Evolutionary conservation across 2,888 invertebrate genomes (phyloP), one percentile per base, ranked within the genome.

Genomic region (Archaeoteleia sp.): DNA sequence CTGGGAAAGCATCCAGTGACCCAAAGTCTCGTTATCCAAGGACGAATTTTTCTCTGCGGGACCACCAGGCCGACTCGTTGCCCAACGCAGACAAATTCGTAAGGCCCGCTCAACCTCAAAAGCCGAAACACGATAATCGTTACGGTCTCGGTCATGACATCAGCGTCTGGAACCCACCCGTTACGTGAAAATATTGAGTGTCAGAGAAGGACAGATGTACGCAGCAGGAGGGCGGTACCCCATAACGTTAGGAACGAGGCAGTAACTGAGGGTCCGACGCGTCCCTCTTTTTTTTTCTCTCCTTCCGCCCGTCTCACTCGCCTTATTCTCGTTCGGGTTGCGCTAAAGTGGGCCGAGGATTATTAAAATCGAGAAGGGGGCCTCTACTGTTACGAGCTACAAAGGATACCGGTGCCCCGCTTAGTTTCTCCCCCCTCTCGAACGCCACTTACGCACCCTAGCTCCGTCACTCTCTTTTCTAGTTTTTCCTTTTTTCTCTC

Each of bases 191-290:
- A 45, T 55, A 51, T 61, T 15, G 34, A 51, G 49, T 46, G 43
- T 32, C 20, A 34, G 65, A 63, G 9, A 51, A 65, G 67, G 73
- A 67, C 61, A 70, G 72, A 76, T 68, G 72, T 71, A 54, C 79
- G 55, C 80, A 61, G 78, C 78, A 70, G 80, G 79, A 75, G 81
- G 80, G 78, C 78, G 76, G 79, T 73, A 74, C 77, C 76, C 75
- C 76, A 72, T 78, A 79, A 80, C 78, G 76, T 75, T 69, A 73
- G 78, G 79, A 79, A 80, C 81, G 79, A 78, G 81, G 76, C 79
- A 78, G 72, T 76, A 71, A 55, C 32, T 53, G 58, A 63, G 70
- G 65, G 69, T 48, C 57, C 48, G 14, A 15, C 57, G 25, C 45
- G 10, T 30, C 60, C 57, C 29, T 29, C 60, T 39, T 48, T 60